phyloP scores from a whole-genome alignment of 2,888 invertebrate species.

The Mimachlamys varia region DNA sequence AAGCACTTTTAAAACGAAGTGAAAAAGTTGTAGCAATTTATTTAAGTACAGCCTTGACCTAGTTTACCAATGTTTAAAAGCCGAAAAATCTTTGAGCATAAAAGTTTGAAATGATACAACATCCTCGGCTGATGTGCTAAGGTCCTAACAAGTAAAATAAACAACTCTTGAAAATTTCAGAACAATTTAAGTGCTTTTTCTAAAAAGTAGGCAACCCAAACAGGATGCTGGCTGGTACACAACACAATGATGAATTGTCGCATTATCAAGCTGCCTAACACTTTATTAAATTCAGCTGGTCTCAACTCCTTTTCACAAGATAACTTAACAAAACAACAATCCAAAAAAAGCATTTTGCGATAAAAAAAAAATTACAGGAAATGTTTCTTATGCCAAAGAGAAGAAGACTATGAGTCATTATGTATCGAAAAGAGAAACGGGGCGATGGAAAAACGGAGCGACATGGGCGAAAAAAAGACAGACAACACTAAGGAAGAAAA shows the following conservation, averaged over 20 bases:
- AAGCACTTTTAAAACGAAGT: conserved; percentile 31
- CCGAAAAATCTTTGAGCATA: conserved; percentile 33
- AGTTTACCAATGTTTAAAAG: conserved; percentile 6
- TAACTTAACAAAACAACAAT: conserved; percentile 34
- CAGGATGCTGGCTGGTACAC: conserved; percentile 2
- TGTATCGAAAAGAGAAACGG: not conserved
- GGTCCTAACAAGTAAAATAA: conserved; percentile 34
- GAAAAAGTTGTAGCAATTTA: conserved; percentile 33
- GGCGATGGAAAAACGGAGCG: not conserved
- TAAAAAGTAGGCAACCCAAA: not conserved
- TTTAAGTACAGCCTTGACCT: conserved; percentile 28
- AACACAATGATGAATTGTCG: conserved; percentile 34
- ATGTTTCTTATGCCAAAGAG: conserved; percentile 28
- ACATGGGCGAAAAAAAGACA: not conserved
- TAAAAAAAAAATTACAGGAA: conserved; percentile 35
- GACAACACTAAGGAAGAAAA: not conserved
- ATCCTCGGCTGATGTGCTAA: conserved; percentile 9
- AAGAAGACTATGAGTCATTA: conserved; percentile 18
- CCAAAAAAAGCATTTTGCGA: conserved; percentile 26
- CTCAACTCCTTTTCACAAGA: not conserved
- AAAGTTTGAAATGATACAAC: conserved; percentile 25
- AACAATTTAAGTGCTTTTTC: conserved; percentile 32
- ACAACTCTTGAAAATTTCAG: conserved; percentile 29
- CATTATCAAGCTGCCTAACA: conserved; percentile 26
- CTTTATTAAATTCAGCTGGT: conserved; percentile 36